Base-by-base conservation (phyloP, 2,113 vertebrate genomes). In the Aegithalos caudatus region DNA sequence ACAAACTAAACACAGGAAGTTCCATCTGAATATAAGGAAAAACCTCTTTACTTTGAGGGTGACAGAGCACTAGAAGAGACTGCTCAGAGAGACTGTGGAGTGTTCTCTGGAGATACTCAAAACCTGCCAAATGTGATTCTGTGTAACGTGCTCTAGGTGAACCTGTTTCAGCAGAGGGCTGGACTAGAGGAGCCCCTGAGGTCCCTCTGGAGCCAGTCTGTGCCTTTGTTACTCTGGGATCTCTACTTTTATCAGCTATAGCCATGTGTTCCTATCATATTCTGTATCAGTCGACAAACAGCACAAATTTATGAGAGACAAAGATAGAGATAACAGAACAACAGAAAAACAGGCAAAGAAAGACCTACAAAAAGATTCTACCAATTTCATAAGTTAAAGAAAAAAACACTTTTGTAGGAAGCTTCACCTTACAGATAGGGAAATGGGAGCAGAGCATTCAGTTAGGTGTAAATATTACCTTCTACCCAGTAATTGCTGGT, bases 261-360 rank as follows among this genome's bases (percentile, higher is more conserved):
- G 37, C 21, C 1, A 0, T 5, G 13, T 1, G 1, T 17, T 74
- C 24, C 27, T 50, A 3, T 33, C 25, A 20, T 42, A 18, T 9
- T 60, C 44, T 33, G 50, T 20, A 81, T 29, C 9, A 8, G 21
- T 3, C n/a, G 35, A 24, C 9, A 76, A 33, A 14, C 42, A 31
- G 25, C 21, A 53, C 9, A 58, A 35, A 66, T 71, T 35, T 22
- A 12, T 27, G 11, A 70, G 54, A 87, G 48, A 60, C 1, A 2
- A 33, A 79, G 44, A 33, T 0, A 14, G 33, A 64, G 17, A 53
- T n/a, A 20, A 71, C 11, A 62, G 84, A 65, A 38, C 6, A 45
- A 33, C 25, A 45, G 18, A 50, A 67, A 54, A 44, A 6, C 19
- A 81, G 38, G 44, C 19, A 86, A 83, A 94, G 10, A 60, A n/a